These are phyloP conservation scores for Catocala fraxini DNA, from an alignment of 2,888 invertebrate species.

Conservation along the genomic window DNA sequence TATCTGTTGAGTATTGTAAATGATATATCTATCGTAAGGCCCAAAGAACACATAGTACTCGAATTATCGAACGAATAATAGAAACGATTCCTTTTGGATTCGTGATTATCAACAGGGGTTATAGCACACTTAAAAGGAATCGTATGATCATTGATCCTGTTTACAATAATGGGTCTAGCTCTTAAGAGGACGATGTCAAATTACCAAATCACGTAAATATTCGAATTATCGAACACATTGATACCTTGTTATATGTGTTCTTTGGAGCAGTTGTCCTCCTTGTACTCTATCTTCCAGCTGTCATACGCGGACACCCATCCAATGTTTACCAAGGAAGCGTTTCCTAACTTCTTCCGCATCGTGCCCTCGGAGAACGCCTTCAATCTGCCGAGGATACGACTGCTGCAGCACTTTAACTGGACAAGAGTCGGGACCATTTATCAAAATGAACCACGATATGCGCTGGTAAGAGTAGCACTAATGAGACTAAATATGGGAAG, in stretches of 20 bases:
- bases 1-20: not conserved
- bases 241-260: not conserved
- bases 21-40: too few species aligned
- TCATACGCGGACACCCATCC: constrained; percentile 99
- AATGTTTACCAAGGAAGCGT: constrained; percentile 97
- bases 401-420: constrained; percentile 98
- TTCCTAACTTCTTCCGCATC: constrained; percentile 98
- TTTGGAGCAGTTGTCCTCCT: constrained; percentile 32
- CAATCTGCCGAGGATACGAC: constrained; percentile 95
- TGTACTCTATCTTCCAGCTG: constrained; percentile 85
- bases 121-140: too few species aligned
- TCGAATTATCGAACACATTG: too few species aligned
- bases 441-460: constrained; percentile 97
- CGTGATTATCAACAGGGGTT: too few species aligned
- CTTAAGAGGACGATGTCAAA: too few species aligned
- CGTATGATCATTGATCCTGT: too few species aligned
- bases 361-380: constrained; percentile 99
- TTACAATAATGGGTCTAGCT: too few species aligned
- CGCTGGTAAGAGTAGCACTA: constrained; percentile 89
- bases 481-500: too few species aligned
- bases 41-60: too few species aligned
- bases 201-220: too few species aligned
- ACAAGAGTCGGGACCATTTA: constrained; percentile 98
- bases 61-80: too few species aligned
- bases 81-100: too few species aligned